A percentile compares a stretch with the other conserved stretches of the same genome.
Evolutionary conservation across 2,888 invertebrate species (phyloP).

Genomic region (Seira musarum): DNA sequence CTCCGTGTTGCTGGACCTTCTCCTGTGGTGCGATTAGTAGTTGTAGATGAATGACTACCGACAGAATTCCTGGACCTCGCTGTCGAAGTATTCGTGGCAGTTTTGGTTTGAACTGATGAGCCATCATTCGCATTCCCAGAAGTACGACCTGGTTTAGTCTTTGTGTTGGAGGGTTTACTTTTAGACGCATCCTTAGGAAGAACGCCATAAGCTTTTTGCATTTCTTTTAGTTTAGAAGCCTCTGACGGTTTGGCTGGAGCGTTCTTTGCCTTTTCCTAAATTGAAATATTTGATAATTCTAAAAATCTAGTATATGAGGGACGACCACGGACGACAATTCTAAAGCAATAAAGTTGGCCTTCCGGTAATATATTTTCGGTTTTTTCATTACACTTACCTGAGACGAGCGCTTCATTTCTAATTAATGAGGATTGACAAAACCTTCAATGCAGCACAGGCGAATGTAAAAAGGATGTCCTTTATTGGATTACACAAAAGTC

Average conservation of each 20-base stretch:
- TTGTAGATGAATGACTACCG: not conserved
- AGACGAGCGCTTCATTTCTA: constrained; percentile 37
- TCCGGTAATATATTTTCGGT: not conserved
- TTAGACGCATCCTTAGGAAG: constrained; percentile 23
- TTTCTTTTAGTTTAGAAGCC: constrained; percentile 33
- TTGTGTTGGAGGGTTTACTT: not conserved
- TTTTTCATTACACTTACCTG: no score
- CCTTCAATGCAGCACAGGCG: no score
- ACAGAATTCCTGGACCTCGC: not conserved
- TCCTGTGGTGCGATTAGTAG: not conserved
- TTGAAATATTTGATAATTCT: not conserved
- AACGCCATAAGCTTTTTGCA: constrained; percentile 47
- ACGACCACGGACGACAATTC: no score
- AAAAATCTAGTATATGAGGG: no score
- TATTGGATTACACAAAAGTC: no score
- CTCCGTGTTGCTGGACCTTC: not conserved
- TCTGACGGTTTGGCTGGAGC: constrained; percentile 18
- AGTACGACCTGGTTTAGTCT: not conserved
- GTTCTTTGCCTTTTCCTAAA: constrained; percentile 14
- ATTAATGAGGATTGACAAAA: no score
- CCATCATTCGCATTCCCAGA: not conserved
- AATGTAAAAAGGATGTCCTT: no score
- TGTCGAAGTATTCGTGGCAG: not conserved
- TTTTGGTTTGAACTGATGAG: no score
- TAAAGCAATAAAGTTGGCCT: not conserved